Evolutionary conservation across 2,113 vertebrate genomes (phyloP).

Genomic region (Clupea harengus): DNA sequence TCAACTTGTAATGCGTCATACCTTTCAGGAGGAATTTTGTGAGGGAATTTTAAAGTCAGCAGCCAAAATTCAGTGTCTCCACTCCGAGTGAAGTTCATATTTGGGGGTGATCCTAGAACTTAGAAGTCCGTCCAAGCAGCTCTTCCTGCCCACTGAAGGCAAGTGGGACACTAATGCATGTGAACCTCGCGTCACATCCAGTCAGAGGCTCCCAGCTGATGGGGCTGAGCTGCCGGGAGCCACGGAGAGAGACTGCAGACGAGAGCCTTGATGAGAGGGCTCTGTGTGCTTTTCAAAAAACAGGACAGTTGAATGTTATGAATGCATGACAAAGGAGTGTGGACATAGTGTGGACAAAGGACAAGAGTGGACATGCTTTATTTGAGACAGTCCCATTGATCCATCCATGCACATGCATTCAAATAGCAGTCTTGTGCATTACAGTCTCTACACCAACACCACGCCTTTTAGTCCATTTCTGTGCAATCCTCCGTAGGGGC

Average conservation of each 20-base stretch:
- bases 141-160: not conserved
- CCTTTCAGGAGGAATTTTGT: not conserved
- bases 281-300: not conserved
- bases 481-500: not conserved
- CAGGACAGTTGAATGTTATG: not conserved
- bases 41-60: not conserved
- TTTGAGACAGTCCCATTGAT: slow-evolving; percentile 2
- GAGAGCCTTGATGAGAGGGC: not conserved
- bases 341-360: not conserved
- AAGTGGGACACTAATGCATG: slow-evolving; percentile 42
- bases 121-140: not conserved
- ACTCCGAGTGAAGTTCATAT: not conserved
- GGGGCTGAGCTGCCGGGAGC: not conserved
- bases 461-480: not conserved
- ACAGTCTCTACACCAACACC: not conserved
- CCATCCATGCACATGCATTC: not conserved
- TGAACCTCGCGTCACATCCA: slow-evolving; percentile 50
- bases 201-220: slow-evolving; percentile 20
- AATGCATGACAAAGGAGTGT: not conserved
- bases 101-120: not conserved
- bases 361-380: not conserved
- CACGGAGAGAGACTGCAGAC: not conserved
- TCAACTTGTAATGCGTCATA: not conserved
- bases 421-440: not conserved
- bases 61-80: not conserved